Evolutionary conservation across 2,888 invertebrate species (phyloP).

Genomic region (Polydrusus pterygomalis): DNA sequence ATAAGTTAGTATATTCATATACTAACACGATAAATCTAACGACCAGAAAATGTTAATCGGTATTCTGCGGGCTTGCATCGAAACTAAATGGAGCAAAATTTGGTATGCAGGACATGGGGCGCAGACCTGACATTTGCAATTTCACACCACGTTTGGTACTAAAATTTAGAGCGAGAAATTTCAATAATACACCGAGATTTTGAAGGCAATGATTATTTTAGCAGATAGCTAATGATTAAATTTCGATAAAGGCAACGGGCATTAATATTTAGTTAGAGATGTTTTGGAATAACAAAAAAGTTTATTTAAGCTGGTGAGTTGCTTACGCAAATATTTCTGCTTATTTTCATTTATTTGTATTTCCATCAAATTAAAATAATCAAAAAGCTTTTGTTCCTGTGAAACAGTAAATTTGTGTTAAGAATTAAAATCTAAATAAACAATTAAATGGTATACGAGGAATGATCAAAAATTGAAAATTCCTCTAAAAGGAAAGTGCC

Average conservation of each 20-base stretch:
- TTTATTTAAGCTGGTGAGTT: no score
- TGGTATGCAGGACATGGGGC: constrained; percentile 47
- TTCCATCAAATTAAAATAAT: no score
- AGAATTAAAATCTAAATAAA: no score
- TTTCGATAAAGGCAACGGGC: not conserved
- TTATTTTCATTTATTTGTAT: no score
- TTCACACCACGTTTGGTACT: constrained; percentile 51
- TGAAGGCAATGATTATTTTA: constrained; percentile 35
- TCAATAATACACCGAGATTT: constrained; percentile 45
- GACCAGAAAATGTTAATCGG: constrained; percentile 26
- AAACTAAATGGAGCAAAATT: constrained; percentile 29
- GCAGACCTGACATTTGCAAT: constrained; percentile 49
- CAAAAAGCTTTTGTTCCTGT: no score
- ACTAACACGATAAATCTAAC: constrained; percentile 22
- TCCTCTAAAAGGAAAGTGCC: no score
- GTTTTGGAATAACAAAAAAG: no score
- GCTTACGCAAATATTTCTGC: no score
- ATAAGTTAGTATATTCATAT: not conserved
- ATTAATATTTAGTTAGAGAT: not conserved
- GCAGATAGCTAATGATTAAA: constrained; percentile 31
- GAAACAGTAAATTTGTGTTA: no score
- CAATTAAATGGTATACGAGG: no score
- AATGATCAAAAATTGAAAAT: no score
- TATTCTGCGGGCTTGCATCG: constrained; percentile 12
- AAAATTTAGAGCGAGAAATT: constrained; percentile 51